These are phyloP conservation scores for Catharus fuscescens DNA, from an alignment of 2,113 vertebrate genomes.

Conservation along the genomic window DNA sequence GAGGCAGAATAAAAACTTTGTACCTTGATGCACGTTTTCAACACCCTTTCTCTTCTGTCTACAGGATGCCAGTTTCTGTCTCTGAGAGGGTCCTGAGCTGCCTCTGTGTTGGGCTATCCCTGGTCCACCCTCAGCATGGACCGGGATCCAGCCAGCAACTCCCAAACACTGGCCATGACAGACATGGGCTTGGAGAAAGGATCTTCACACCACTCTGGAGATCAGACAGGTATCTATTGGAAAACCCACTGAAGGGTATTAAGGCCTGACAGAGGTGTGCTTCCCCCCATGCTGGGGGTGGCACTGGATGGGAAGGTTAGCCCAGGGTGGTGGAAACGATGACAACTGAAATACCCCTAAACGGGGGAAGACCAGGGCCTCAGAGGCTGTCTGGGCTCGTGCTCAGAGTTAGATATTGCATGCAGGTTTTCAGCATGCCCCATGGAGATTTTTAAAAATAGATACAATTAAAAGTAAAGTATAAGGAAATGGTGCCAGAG, in stretches of 20 bases:
- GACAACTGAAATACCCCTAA: not conserved
- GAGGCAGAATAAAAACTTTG: not conserved
- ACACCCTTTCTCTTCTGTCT: not conserved
- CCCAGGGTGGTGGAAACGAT: not conserved
- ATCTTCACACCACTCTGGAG: not conserved
- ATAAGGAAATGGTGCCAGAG: not conserved
- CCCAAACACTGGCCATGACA: not conserved
- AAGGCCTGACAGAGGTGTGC: not conserved
- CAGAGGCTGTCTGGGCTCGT: not conserved
- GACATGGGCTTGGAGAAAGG: fast-evolving
- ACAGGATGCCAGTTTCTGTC: not conserved
- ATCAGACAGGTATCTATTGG: not conserved
- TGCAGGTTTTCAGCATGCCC: fast-evolving
- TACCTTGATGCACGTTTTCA: not conserved
- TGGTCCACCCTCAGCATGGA: fast-evolving
- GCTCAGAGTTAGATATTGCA: not conserved
- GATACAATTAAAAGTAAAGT: not conserved
- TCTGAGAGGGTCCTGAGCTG: not conserved
- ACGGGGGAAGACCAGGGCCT: not conserved
- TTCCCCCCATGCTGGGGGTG: fast-evolving
- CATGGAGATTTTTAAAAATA: not conserved
- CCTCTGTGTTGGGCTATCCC: not conserved
- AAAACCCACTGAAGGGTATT: not conserved
- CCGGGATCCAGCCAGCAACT: not conserved
- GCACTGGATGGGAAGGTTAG: not conserved